Conservation (phyloP, 2,888 invertebrate species). For the Apeira syringaria region DNA sequence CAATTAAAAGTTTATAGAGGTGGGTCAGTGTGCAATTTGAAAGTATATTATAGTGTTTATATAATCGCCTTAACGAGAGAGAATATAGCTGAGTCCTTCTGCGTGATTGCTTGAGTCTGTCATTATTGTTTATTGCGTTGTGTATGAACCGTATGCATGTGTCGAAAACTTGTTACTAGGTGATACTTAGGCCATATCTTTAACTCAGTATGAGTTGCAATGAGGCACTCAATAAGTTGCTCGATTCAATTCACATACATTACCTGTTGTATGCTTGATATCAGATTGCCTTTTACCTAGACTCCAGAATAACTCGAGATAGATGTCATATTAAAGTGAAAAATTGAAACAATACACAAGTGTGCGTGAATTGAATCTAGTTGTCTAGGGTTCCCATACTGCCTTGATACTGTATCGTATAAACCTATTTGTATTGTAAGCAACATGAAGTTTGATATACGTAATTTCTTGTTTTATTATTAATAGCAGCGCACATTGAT, state of each 20-base stretch:
- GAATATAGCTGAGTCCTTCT: slow-evolving; percentile 78
- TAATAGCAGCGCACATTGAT: slow-evolving; percentile 13
- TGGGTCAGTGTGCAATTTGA: slow-evolving; percentile 80
- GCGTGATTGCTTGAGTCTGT: slow-evolving; percentile 68
- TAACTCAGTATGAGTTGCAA: slow-evolving; percentile 26
- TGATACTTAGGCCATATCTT: slow-evolving; percentile 30
- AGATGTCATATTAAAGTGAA: no score
- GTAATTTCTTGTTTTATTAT: no score
- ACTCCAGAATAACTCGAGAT: no score
- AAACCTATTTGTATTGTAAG: no score
- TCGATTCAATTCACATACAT: neutral
- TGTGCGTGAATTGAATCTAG: slow-evolving; percentile 2
- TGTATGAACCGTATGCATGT: slow-evolving; percentile 49
- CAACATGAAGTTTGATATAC: neutral
- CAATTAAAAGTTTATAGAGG: slow-evolving; percentile 82
- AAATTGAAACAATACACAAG: neutral
- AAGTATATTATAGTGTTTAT: slow-evolving; percentile 69
- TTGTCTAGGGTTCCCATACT: slow-evolving; percentile 4
- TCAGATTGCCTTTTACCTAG: no score
- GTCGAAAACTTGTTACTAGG: slow-evolving; percentile 47
- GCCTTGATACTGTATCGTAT: neutral
- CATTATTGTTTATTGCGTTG: slow-evolving; percentile 49
- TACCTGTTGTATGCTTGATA: neutral
- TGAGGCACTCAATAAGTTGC: slow-evolving; percentile 5
- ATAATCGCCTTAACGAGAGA: slow-evolving; percentile 82